phyloP scores from a whole-genome alignment of 2,113 vertebrate genomes.

The Etia nguti region DNA sequence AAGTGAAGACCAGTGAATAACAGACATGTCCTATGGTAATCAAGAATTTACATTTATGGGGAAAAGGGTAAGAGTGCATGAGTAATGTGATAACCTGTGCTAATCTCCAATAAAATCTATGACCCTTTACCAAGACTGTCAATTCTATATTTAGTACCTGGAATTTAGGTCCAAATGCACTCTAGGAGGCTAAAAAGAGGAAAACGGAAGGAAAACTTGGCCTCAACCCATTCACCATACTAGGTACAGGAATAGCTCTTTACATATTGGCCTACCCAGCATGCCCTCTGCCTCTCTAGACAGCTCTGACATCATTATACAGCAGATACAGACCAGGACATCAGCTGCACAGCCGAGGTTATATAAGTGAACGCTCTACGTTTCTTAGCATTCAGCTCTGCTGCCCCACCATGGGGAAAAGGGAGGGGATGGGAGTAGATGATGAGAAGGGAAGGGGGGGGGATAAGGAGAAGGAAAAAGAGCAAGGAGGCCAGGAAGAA shows the following conservation, averaged over 20 bases:
- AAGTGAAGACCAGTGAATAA: not conserved
- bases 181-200: not conserved
- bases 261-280: constrained; percentile 58
- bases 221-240: not conserved
- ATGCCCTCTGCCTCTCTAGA: constrained; percentile 55
- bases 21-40: not conserved
- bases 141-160: not conserved
- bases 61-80: not conserved
- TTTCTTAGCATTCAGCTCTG: constrained; percentile 38
- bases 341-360: constrained; percentile 59
- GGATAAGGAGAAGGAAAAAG: not conserved
- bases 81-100: not conserved
- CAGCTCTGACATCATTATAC: constrained; percentile 64
- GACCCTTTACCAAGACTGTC: not conserved
- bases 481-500: constrained; percentile 15
- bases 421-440: not conserved
- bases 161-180: not conserved
- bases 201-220: not conserved
- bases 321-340: constrained; percentile 54
- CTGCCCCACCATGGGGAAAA: constrained; percentile 16
- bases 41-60: not conserved
- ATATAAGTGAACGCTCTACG: constrained; percentile 61
- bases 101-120: not conserved
- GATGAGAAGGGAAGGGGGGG: not conserved
- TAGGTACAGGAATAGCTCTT: constrained; percentile 28